A percentile compares a stretch with the other conserved stretches of the same genome.
These are phyloP conservation scores for Rhodinocichla rosea DNA, from an alignment of 2,113 vertebrate genomes.

Conservation along the genomic window DNA sequence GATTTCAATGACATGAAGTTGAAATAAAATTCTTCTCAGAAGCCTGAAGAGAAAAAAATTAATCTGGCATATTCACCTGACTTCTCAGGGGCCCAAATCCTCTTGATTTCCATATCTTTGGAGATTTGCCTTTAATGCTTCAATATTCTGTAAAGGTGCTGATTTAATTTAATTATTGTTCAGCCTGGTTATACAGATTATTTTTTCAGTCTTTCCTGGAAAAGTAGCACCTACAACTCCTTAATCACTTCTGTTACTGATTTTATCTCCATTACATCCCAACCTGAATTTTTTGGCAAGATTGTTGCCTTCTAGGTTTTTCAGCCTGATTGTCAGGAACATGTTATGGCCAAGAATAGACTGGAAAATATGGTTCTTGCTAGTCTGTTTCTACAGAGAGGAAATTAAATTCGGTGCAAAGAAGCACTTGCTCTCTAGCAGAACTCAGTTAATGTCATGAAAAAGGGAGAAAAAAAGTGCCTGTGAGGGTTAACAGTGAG, in stretches of 20 bases:
- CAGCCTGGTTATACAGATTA: background rate
- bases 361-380: background rate
- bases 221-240: background rate
- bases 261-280: slow-evolving; percentile 27
- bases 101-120: background rate
- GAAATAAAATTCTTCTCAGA: background rate
- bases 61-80: background rate
- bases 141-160: background rate
- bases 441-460: background rate
- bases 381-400: background rate
- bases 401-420: background rate
- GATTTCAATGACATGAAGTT: background rate
- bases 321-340: background rate
- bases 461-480: background rate
- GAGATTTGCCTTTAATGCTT: background rate
- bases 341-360: background rate
- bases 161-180: background rate
- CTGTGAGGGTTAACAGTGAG: background rate
- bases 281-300: background rate
- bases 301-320: slow-evolving; percentile 10
- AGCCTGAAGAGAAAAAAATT: background rate
- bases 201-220: background rate
- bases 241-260: background rate
- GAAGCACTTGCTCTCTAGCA: background rate
- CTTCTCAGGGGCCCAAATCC: background rate